phyloP scores from a whole-genome alignment of 2,888 invertebrate genomes.

The Callyntrura guangdongensis region DNA sequence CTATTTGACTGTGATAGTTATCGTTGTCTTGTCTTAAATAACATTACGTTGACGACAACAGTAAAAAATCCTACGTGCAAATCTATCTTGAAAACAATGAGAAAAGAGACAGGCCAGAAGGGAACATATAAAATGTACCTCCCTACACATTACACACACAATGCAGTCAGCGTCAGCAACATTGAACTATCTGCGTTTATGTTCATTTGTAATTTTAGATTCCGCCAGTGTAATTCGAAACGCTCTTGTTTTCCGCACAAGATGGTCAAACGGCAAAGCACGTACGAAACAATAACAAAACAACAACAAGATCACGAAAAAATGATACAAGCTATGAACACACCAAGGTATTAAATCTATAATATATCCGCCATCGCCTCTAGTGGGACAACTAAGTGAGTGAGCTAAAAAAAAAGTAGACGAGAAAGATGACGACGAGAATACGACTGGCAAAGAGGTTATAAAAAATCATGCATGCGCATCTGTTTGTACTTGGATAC shows the following conservation, averaged over 20 bases:
- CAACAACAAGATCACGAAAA: slow-evolving; percentile 63
- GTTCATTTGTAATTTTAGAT: background rate
- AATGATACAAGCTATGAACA: slow-evolving; percentile 54
- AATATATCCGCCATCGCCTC: slow-evolving; percentile 70
- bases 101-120: background rate
- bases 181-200: background rate
- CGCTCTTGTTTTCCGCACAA: slow-evolving; percentile 3
- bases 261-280: slow-evolving; percentile 53
- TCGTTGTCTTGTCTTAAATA: background rate
- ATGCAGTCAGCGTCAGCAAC: background rate
- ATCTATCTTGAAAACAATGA: slow-evolving; percentile 9
- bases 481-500: background rate
- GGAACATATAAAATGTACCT: background rate
- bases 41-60: background rate
- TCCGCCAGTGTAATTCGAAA: background rate
- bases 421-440: background rate
- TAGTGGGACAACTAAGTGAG: slow-evolving; percentile 74
- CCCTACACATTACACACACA: background rate
- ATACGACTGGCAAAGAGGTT: background rate
- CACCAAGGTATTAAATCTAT: slow-evolving; percentile 33
- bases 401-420: slow-evolving; percentile 49
- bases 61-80: slow-evolving; percentile 21
- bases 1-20: slow-evolving; percentile 48
- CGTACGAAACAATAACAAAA: slow-evolving; percentile 62
- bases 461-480: no score